These are phyloP conservation scores for Protosalanx chinensis DNA, from an alignment of 2,797 vertebrate species.

Conservation along the genomic window DNA sequence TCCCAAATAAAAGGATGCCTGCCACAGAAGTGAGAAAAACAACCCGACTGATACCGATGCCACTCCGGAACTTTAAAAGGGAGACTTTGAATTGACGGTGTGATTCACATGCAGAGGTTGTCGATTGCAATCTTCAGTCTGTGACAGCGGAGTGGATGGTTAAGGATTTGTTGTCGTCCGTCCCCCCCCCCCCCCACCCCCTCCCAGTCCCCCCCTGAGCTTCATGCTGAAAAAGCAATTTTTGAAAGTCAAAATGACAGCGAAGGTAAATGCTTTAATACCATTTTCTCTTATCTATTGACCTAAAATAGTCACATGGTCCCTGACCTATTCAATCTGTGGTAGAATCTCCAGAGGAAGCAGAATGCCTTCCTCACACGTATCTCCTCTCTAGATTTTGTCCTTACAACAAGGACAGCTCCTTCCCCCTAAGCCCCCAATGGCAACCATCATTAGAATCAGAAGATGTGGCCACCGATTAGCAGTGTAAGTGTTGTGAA, in stretches of 20 bases:
- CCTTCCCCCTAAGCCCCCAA: conserved; percentile 46
- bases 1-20: conserved; percentile 57
- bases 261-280: not conserved
- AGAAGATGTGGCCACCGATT: conserved; percentile 51
- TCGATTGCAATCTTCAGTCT: conserved; percentile 18
- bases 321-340: conserved; percentile 28
- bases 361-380: conserved; percentile 49
- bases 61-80: conserved; percentile 26
- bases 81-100: not conserved
- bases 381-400: conserved; percentile 36
- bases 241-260: conserved; percentile 24
- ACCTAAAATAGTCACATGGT: conserved; percentile 19
- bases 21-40: conserved; percentile 46
- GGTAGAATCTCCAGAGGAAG: conserved; percentile 37
- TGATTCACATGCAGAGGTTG: not conserved
- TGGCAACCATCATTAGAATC: conserved; percentile 55
- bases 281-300: not conserved
- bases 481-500: conserved; percentile 43
- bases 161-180: conserved; percentile 10
- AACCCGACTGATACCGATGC: conserved; percentile 30
- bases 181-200: not conserved
- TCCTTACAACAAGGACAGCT: conserved; percentile 66
- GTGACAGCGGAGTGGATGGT: conserved; percentile 21
- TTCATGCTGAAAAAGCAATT: conserved; percentile 16
- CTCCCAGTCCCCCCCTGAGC: not conserved